A percentile compares a stretch with the other conserved stretches of the same genome.
Conservation (phyloP, 2,113 vertebrate genomes). For the Macquaria ambigua region DNA sequence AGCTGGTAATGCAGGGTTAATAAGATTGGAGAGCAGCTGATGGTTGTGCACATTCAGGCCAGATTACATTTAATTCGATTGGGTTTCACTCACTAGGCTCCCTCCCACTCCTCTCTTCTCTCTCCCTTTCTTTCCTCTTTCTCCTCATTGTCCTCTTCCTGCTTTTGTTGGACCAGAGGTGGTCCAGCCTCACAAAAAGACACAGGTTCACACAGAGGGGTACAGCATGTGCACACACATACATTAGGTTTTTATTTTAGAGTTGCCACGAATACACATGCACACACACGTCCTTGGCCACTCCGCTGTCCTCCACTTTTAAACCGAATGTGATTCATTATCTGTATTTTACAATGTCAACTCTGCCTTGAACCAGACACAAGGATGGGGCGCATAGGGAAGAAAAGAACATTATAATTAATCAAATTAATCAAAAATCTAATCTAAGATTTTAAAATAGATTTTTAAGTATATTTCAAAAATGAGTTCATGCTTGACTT, state of each 20-base stretch:
- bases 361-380: constrained; percentile 55
- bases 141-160: constrained; percentile 56
- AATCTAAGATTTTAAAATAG: constrained; percentile 24
- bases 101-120: constrained; percentile 52
- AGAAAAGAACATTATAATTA: constrained; percentile 33
- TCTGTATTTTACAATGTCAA: constrained; percentile 50
- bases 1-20: constrained; percentile 92
- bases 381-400: constrained; percentile 11
- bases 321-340: constrained; percentile 56
- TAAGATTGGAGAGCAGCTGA: constrained; percentile 92
- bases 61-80: constrained; percentile 97
- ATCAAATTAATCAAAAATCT: constrained; percentile 46
- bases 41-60: constrained; percentile 92
- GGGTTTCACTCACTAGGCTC: constrained; percentile 81
- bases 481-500: not conserved
- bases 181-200: constrained; percentile 49
- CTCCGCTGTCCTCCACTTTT: constrained; percentile 27
- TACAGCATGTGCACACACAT: constrained; percentile 9
- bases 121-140: constrained; percentile 39
- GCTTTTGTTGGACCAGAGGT: constrained; percentile 58
- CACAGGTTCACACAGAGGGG: constrained; percentile 28
- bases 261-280: constrained; percentile 8
- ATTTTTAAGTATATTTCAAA: constrained; percentile 3
- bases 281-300: constrained; percentile 32
- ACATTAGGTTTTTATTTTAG: constrained; percentile 34